These are phyloP conservation scores for Artibeus jamaicensis DNA, from an alignment of 2,797 vertebrate species.

Conservation along the genomic window DNA sequence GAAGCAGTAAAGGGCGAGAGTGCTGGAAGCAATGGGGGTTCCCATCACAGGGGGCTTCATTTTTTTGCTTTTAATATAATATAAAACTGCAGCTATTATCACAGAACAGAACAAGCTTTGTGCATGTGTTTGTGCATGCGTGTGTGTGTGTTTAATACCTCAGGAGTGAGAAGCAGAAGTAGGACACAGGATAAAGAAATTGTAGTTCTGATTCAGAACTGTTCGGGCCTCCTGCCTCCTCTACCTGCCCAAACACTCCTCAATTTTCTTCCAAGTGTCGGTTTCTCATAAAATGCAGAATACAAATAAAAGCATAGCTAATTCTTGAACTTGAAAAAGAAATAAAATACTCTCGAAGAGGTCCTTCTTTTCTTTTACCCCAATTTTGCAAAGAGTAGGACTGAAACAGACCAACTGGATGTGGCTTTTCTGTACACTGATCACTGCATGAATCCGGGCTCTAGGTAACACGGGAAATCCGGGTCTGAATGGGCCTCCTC, in stretches of 20 bases:
- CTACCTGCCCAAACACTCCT: not conserved
- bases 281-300: not conserved
- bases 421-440: not conserved
- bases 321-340: not conserved
- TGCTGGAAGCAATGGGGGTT: not conserved
- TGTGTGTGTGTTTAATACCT: not conserved
- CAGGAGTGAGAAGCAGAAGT: not conserved
- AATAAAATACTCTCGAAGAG: not conserved
- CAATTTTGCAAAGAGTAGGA: not conserved
- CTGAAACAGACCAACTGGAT: not conserved
- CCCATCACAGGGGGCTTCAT: too few relatives aligned
- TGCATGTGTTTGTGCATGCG: too few relatives aligned
- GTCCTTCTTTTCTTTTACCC: accelerated
- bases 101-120: not conserved
- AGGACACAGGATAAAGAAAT: not conserved
- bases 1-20: not conserved
- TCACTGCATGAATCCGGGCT: not conserved
- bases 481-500: accelerated
- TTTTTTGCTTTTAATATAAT: not conserved
- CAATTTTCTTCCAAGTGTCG: not conserved
- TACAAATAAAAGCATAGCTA: not conserved
- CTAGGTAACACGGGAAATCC: accelerated
- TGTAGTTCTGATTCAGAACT: not conserved
- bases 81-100: not conserved
- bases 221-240: too few relatives aligned